Base-by-base conservation (phyloP, 2,113 vertebrate genomes). In the Alethe diademata region DNA sequence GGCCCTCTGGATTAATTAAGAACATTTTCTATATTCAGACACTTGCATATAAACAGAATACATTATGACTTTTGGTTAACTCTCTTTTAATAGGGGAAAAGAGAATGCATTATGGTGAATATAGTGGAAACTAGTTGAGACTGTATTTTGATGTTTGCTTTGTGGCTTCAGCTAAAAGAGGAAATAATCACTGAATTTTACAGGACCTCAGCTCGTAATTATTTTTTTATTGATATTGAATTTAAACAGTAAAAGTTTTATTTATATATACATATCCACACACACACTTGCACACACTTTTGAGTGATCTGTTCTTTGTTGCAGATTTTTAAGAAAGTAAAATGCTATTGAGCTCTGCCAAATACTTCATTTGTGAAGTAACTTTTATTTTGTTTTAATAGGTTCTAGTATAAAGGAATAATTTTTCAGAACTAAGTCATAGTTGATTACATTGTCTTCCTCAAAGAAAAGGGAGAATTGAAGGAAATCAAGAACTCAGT, bases 1-100 rank as follows among this genome's bases (percentile, higher is more conserved):
- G 84, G 78, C 86, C 86, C 76, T 96, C 56, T 95, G 85, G 84
- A 96, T 92, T 96, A 95, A 96, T 96, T 96, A 93, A 97, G 85
- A 97, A 90, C 74, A 95, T 83, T 96, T 95, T 94, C 75, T 92
- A 91, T 80, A 96, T 95, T 91, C 85, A 96, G 69, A 93, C 72
- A 94, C 64, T 96, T 95, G 48, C 72, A 86, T 93, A 88, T 96
- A 97, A 97, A 95, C 70, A 69, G 57, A 95, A 93, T 92, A 96
- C 31, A 82, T 95, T 94, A 95, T 96, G 67, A 64, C 50, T 96
- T 97, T 67, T 54, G 75, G 78, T 93, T 92, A 90, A 92, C 89
- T 86, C 60, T 78, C 42, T 60, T 94, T 93, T 95, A 97, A 92
- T 90, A 61, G 40, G 73, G 76, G 50, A 90, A 88, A 97, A 92